Conservation (phyloP, 2,888 invertebrate genomes). For the Brachylomia viminalis region DNA sequence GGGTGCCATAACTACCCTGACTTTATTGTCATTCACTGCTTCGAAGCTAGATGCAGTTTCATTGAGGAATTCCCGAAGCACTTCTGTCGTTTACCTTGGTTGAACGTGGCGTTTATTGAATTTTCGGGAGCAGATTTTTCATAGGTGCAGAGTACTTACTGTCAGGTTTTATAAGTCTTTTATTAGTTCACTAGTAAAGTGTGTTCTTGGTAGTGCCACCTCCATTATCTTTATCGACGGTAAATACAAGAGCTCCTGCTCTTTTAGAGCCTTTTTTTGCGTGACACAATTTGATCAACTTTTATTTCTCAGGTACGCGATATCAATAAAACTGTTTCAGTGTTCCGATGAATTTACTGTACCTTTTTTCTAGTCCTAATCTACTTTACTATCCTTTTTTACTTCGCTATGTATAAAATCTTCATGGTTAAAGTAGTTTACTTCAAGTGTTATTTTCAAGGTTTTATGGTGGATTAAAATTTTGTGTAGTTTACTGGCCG, state of each 20-base stretch:
- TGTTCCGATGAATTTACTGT: conserved; percentile 17
- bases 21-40: conserved; percentile 69
- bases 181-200: neutral
- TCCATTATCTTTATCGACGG: neutral
- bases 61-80: conserved; percentile 56
- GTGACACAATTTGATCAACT: conserved; percentile 31
- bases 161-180: neutral
- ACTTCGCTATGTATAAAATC: conserved; percentile 5
- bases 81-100: conserved; percentile 43
- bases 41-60: conserved; percentile 50
- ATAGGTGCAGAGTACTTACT: neutral
- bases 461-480: conserved; percentile 22
- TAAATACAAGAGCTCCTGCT: neutral
- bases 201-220: neutral
- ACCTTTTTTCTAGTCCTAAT: conserved; percentile 25
- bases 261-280: neutral
- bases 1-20: conserved; percentile 60
- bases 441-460: conserved; percentile 9
- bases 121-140: conserved; percentile 33
- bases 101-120: conserved; percentile 46
- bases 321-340: conserved; percentile 36
- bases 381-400: conserved; percentile 34
- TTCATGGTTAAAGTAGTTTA: conserved; percentile 17
- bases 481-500: conserved; percentile 29
- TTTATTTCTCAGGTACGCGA: conserved; percentile 24